These are phyloP conservation scores for Griposia aprilina DNA, from an alignment of 2,888 invertebrate genomes.

Conservation along the genomic window DNA sequence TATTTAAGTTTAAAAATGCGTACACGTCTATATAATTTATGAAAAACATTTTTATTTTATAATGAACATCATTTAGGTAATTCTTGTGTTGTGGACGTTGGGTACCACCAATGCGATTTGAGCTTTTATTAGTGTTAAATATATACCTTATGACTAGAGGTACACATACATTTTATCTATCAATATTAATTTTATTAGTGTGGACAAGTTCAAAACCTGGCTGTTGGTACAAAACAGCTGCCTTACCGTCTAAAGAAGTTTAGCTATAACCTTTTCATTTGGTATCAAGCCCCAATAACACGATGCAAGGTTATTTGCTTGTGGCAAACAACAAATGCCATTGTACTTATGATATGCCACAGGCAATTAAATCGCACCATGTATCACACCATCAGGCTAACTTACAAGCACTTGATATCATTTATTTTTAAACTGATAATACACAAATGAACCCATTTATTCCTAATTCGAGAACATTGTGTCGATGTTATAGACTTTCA, in stretches of 20 bases:
- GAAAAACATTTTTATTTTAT: constrained; percentile 41
- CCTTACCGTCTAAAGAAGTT: not conserved
- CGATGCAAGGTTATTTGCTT: not conserved
- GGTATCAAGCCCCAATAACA: not conserved
- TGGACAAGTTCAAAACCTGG: constrained; percentile 22
- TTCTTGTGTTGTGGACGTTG: constrained; percentile 41
- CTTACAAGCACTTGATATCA: constrained; percentile 2
- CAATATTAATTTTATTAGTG: not conserved
- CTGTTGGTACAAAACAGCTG: constrained; percentile 1
- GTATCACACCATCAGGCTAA: not conserved
- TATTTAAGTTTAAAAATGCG: constrained; percentile 45
- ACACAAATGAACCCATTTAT: not conserved
- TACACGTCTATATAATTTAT: constrained; percentile 47
- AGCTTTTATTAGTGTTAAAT: constrained; percentile 53
- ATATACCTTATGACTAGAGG: constrained; percentile 73
- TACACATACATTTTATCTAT: constrained; percentile 32
- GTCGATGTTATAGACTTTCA: not conserved
- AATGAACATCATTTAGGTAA: constrained; percentile 56
- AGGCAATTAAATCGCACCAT: not conserved
- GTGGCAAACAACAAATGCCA: not conserved
- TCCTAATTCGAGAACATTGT: not conserved
- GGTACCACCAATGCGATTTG: constrained; percentile 47
- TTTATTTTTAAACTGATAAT: not conserved
- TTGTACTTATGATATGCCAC: not conserved
- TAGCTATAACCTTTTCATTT: not conserved